Percentiles rank a stretch among this genome's conserved stretches.
Evolutionary conservation across 1,140 invertebrate genomes (phyloP).

Genomic region (Stratiolaelaps scimitus): DNA sequence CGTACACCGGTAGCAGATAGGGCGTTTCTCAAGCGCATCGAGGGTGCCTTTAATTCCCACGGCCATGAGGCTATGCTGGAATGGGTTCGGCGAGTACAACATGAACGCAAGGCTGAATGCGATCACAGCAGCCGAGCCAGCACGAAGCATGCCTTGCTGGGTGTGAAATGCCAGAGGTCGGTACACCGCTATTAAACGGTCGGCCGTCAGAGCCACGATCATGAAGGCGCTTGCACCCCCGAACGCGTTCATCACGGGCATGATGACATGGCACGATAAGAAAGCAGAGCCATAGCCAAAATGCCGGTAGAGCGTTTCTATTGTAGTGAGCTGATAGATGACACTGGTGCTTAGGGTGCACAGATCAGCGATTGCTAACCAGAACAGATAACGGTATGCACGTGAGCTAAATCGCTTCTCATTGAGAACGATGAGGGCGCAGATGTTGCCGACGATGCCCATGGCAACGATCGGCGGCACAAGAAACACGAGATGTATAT

Average conservation of each 20-base stretch:
- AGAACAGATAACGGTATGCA: not conserved
- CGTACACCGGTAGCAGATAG: not conserved
- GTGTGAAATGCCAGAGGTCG: not conserved
- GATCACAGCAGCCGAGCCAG: too few species aligned
- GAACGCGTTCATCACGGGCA: not conserved
- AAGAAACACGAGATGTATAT: not conserved
- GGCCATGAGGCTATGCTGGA: not conserved
- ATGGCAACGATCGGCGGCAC: not conserved
- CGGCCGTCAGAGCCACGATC: conserved; percentile 1
- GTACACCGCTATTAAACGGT: not conserved
- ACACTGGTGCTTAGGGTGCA: not conserved
- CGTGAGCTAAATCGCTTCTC: not conserved
- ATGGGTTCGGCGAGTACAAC: not conserved
- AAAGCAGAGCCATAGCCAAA: not conserved
- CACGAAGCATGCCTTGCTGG: conserved; percentile 15
- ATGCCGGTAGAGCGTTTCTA: not conserved
- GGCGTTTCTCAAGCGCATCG: not conserved
- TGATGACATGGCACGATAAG: not conserved
- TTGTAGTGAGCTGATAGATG: not conserved
- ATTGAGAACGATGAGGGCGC: not conserved
- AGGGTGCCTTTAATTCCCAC: not conserved
- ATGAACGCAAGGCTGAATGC: not conserved
- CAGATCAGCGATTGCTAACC: conserved; percentile 5
- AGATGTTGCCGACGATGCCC: not conserved
- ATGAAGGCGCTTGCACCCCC: not conserved